Evolutionary conservation across 2,797 vertebrate genomes (phyloP), one percentile per base, ranked within the genome.

Genomic region (Cheracebus regulus): DNA sequence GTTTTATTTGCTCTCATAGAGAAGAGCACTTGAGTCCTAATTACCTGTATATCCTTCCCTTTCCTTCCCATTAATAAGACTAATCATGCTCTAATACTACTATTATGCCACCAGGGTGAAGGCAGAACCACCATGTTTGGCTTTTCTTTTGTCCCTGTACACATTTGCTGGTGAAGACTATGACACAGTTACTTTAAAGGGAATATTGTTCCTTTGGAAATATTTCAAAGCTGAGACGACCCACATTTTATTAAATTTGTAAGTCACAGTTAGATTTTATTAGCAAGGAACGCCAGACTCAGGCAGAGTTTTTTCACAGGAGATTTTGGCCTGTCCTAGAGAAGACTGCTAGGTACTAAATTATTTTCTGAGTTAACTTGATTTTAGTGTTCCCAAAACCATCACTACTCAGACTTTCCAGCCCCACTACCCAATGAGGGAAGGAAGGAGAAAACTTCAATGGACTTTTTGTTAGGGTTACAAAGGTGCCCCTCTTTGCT

Each of bases 401-500:
- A 88, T 93, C 81, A 64, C 46, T 79, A 82, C 84, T 97, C 91
- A 97, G 93, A 97, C 93, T 96, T 97, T 76, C 97, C 95, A 98
- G 80, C 58, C 91, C 93, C 97, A 73, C 96, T 96, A 93, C 78
- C 52, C 96, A 95, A 46, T 82, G 95, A 93, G 80, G 57, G 84
- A 91, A 91, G 67, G 93, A 96, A 93, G 78, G 52, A 82, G 58
- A 82, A 79, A 95, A 93, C 30, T 57, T 98, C 97, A 97, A 93
- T 97, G 90, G 97, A 96, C 95, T 97, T 97, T 97, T 98, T 98
- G 97, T 98, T 98, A 97, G 93, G 78, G 79, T 82, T 78, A 98
- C 95, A 97, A 89, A 97, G 90, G 88, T 98, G 90, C 95, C 96
- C 96, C 95, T 95, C 88, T 97, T 96, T 97, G 84, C 97, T 57